Evolutionary conservation across 2,113 vertebrate genomes (phyloP).

Genomic region (Cephalopterus ornatus): DNA sequence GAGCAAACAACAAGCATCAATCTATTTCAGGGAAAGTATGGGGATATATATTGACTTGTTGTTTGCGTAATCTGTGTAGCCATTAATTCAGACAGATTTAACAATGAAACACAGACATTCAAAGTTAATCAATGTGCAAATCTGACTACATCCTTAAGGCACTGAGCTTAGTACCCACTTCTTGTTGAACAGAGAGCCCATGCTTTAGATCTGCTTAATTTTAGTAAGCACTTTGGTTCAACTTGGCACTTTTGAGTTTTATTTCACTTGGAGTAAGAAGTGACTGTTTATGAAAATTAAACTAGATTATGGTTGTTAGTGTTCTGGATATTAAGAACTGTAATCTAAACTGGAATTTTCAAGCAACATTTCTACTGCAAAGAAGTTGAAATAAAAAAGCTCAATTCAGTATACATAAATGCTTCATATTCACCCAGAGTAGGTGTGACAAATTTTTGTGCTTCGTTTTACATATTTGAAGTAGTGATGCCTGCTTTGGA

Average conservation of each 20-base stretch:
- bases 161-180: background rate
- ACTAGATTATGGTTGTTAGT: slow-evolving; percentile 7
- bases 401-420: background rate
- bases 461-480: slow-evolving; percentile 35
- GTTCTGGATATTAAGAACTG: background rate
- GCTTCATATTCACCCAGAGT: slow-evolving; percentile 5
- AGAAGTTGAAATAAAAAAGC: slow-evolving; percentile 12
- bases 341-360: slow-evolving; percentile 64
- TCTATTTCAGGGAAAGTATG: slow-evolving; percentile 21
- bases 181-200: background rate
- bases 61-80: background rate
- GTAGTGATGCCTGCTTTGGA: background rate
- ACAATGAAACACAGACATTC: background rate
- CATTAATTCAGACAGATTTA: background rate
- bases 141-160: background rate
- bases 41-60: slow-evolving; percentile 44
- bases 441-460: background rate
- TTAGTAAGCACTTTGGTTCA: slow-evolving; percentile 36
- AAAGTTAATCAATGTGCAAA: background rate
- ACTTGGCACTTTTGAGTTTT: slow-evolving; percentile 20
- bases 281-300: slow-evolving; percentile 18
- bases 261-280: slow-evolving; percentile 8
- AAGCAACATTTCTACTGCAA: slow-evolving; percentile 24
- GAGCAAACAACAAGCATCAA: background rate
- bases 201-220: slow-evolving; percentile 44